Evolutionary conservation across 2,113 vertebrate species (phyloP).

Genomic region (Tenrec ecaudatus): DNA sequence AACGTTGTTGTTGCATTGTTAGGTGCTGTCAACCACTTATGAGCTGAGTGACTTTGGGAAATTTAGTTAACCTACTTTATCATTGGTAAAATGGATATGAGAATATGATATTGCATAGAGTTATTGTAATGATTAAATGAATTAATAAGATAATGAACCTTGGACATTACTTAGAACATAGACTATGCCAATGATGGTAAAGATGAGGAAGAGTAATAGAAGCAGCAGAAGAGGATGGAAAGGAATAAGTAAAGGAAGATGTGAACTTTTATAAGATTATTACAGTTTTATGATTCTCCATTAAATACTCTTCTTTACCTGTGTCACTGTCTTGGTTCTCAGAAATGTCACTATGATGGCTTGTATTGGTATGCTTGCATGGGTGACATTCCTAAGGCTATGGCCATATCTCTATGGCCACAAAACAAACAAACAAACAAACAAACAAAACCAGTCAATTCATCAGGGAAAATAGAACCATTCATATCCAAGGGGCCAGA

Average conservation of each 20-base stretch:
- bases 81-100: background rate
- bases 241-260: background rate
- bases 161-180: background rate
- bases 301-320: background rate
- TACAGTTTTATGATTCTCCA: background rate
- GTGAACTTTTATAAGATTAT: background rate
- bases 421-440: background rate
- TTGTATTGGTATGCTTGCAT: background rate
- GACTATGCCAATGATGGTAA: background rate
- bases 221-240: background rate
- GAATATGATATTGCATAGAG: background rate
- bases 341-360: background rate
- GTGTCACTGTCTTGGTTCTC: background rate
- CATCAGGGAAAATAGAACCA: conserved; percentile 28
- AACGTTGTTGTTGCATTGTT: background rate
- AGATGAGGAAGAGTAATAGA: background rate
- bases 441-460: background rate
- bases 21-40: background rate
- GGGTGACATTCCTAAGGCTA: background rate
- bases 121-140: conserved; percentile 16
- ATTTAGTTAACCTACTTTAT: conserved; percentile 23
- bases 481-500: background rate
- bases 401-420: background rate
- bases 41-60: background rate
- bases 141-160: background rate